Evolutionary conservation across 2,888 invertebrate species (phyloP).

Genomic region (Gasteruption jaculator): DNA sequence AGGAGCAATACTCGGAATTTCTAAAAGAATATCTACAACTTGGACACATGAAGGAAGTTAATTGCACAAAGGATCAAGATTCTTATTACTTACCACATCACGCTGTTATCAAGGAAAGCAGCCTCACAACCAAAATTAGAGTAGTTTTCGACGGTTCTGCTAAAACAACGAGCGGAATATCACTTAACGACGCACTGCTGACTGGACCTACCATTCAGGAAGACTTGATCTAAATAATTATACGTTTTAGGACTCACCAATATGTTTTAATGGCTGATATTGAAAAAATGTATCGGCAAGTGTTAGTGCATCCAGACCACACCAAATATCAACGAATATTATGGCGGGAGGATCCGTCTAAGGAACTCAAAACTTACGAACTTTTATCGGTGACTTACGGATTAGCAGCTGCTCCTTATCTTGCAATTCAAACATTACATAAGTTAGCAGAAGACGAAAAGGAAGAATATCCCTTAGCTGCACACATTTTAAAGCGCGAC

Average conservation of each 20-base stretch:
- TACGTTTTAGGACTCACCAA: slow-evolving; percentile 12
- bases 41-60: slow-evolving; percentile 19
- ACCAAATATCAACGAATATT: slow-evolving; percentile 17
- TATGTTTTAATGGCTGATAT: slow-evolving; percentile 21
- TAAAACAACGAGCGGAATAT: slow-evolving; percentile 13
- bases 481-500: slow-evolving; percentile 14
- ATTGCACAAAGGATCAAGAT: no score
- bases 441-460: slow-evolving; percentile 16
- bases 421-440: slow-evolving; percentile 18
- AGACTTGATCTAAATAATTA: slow-evolving; percentile 13
- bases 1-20: slow-evolving; percentile 12
- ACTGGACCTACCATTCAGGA: slow-evolving; percentile 20
- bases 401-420: slow-evolving; percentile 16
- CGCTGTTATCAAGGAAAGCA: slow-evolving; percentile 16
- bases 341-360: slow-evolving; percentile 8
- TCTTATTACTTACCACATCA: slow-evolving; percentile 20
- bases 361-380: slow-evolving; percentile 9
- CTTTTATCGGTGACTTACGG: slow-evolving; percentile 21
- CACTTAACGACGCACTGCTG: slow-evolving; percentile 19
- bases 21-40: slow-evolving; percentile 13
- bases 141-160: slow-evolving; percentile 22
- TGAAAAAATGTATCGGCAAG: slow-evolving; percentile 22
- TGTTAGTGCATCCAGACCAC: slow-evolving; percentile 15
- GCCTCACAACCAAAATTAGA: slow-evolving; percentile 20
- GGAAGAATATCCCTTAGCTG: slow-evolving; percentile 13